phyloP scores from a whole-genome alignment of 2,113 vertebrate species.

The Balaenoptera acutorostrata region DNA sequence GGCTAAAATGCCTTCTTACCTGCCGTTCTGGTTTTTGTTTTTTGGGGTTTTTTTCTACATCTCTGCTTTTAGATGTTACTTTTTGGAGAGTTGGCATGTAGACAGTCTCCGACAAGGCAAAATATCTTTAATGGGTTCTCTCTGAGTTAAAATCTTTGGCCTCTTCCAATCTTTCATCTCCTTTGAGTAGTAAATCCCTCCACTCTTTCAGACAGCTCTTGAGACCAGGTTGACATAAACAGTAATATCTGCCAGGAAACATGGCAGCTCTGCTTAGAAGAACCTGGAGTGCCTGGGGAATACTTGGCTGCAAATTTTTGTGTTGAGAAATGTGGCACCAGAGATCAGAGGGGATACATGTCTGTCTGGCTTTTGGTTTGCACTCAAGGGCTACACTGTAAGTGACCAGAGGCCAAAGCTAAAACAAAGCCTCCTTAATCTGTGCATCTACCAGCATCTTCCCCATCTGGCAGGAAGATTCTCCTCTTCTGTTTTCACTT shows the following conservation, averaged over 20 bases:
- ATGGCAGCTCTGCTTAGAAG: constrained; percentile 33
- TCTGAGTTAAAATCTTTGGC: constrained; percentile 49
- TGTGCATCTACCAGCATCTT: background rate
- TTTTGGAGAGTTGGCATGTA: constrained; percentile 42
- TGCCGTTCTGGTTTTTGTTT: background rate
- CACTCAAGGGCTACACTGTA: background rate
- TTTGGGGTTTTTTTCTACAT: background rate
- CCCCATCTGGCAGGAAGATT: background rate
- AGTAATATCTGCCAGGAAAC: constrained; percentile 55
- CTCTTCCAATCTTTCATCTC: constrained; percentile 68
- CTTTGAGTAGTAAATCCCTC: constrained; percentile 68
- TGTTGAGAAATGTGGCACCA: constrained; percentile 49
- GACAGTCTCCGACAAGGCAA: constrained; percentile 41
- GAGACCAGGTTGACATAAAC: constrained; percentile 57
- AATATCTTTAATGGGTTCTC: constrained; percentile 57
- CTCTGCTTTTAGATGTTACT: constrained; percentile 14
- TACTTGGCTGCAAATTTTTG: constrained; percentile 34
- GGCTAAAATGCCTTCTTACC: background rate
- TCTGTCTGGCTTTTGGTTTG: constrained; percentile 38
- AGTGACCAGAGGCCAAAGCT: constrained; percentile 8
- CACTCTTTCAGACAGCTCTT: constrained; percentile 58
- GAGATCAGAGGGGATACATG: constrained; percentile 19
- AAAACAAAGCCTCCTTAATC: constrained; percentile 34
- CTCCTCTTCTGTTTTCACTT: constrained; percentile 56
- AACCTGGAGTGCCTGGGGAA: constrained; percentile 11